Base-by-base conservation (phyloP, 2,888 invertebrate species). In the Adela reaumurella region DNA sequence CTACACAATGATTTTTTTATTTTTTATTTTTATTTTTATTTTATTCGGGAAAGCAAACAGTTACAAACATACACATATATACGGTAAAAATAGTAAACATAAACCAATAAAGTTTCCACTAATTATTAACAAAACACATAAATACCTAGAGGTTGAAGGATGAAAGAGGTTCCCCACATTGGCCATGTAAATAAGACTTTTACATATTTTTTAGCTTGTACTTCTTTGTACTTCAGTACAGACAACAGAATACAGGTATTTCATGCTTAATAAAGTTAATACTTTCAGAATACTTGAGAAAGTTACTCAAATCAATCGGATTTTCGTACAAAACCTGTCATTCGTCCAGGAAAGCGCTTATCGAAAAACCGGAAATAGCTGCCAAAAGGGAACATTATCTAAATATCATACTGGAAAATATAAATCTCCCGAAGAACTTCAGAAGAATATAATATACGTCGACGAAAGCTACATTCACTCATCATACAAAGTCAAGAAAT, bases 391-490 rank as follows among this genome's bases (percentile, higher is more conserved):
- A 45, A 41, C 14, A 17, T 2, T 49, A 49, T 41, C 16, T 45
- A 2, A 29, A 41, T 8, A 10, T 6, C 35, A 45, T 45, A 2
- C 19, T 41, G 41, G 41, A 19, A 1, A 45, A 49, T 17, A 45
- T 35, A 19, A 45, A 45, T 20, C 17, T 48, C 3, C 44, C 45
- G 29, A 29, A 17, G 41, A 48, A 16, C 45, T 48, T 18, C 44
- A 45, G 29, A 48, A 48, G 17, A 43, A 43, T 17, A 43, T 17
- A 8, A 14, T 5, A 8, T 29, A 48, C 17, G 17, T 48, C 16
- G 44, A 48, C 43, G 49, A 49, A 41, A 49, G 49, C 17, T 49
- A 45, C 45, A 45, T 49, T 5, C 45, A 49, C 46, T 10, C 19
- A 1, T 43, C 19, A 19, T 49, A 49, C 17, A 49, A 49, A 41